Evolutionary conservation across 2,113 vertebrate genomes (phyloP).

Genomic region (Tragelaphus imberbis): DNA sequence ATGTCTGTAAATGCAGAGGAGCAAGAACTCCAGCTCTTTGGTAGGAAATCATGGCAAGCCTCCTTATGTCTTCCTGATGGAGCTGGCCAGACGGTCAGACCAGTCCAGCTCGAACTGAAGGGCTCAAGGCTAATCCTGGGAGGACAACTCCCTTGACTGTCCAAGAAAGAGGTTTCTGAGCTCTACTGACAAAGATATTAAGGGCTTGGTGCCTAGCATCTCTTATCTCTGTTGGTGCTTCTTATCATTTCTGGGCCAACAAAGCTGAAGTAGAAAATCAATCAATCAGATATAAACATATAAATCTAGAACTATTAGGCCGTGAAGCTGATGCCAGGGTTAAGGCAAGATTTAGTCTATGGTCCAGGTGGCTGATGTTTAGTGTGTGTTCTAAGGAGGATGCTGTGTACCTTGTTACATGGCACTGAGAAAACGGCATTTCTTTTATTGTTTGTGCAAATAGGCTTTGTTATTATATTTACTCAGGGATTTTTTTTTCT

Average conservation of each 20-base stretch:
- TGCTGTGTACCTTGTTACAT: not conserved
- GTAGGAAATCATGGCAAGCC: too few species aligned
- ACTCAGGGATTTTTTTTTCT: not conserved
- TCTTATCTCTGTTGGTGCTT: not conserved
- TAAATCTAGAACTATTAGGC: not conserved
- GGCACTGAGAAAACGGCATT: not conserved
- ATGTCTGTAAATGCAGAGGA: not conserved
- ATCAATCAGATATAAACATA: too few species aligned
- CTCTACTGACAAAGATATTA: not conserved
- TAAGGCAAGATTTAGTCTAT: not conserved
- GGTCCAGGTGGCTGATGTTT: not conserved
- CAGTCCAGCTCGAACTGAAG: not conserved
- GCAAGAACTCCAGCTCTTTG: not conserved
- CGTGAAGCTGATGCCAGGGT: not conserved
- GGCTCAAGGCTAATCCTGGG: too few species aligned
- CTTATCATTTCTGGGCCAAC: not conserved
- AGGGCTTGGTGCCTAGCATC: not conserved
- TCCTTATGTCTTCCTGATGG: not conserved
- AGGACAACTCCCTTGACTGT: too few species aligned
- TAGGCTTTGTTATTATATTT: not conserved
- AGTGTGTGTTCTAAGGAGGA: not conserved
- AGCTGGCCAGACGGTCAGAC: rapidly evolving
- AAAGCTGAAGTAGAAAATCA: not conserved
- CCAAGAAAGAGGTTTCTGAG: not conserved
- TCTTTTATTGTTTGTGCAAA: not conserved